phyloP scores from a whole-genome alignment of 2,797 vertebrate genomes.

The Sarcophilus harrisii region DNA sequence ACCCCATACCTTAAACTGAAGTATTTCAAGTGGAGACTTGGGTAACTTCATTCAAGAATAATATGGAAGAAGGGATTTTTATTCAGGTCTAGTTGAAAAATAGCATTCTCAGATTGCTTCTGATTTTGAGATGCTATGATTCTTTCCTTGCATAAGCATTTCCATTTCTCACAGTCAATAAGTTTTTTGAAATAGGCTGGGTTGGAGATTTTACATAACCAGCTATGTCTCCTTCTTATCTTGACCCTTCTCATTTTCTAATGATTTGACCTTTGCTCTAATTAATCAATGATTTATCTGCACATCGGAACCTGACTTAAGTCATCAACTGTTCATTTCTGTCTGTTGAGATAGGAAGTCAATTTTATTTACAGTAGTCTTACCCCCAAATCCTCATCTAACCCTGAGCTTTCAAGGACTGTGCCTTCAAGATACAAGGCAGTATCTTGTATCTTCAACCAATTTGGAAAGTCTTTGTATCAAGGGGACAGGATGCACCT shows the following conservation, averaged over 20 bases:
- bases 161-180: background rate
- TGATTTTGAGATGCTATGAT: background rate
- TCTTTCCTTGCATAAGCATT: background rate
- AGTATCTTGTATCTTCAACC: background rate
- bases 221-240: background rate
- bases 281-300: background rate
- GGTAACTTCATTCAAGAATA: background rate
- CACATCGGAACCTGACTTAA: background rate
- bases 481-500: background rate
- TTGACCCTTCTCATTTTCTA: background rate
- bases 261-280: background rate
- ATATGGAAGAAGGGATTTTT: background rate
- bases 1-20: too few relatives aligned
- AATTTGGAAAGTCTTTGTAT: background rate
- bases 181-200: background rate
- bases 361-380: background rate
- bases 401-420: background rate
- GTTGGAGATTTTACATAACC: background rate
- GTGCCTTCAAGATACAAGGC: background rate
- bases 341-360: background rate
- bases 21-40: background rate
- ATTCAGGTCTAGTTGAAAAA: background rate
- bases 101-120: background rate
- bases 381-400: background rate
- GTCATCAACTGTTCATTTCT: background rate